Percentiles rank a stretch among this genome's conserved stretches.
Evolutionary conservation across 2,888 invertebrate species (phyloP).

Genomic region (Rotaria macrura): DNA sequence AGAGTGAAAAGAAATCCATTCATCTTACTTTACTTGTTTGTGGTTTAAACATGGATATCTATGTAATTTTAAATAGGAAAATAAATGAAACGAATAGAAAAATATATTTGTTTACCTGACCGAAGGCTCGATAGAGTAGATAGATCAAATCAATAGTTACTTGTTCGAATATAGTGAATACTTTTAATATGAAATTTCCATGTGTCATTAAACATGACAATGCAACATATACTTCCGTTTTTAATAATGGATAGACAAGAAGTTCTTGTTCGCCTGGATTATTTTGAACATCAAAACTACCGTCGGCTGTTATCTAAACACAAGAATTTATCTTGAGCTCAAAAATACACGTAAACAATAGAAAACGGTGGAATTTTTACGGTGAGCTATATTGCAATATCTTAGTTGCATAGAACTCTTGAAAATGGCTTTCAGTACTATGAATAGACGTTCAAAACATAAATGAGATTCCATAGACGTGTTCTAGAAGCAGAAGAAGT

Average conservation of each 20-base stretch:
- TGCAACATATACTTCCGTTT: conserved; percentile 70
- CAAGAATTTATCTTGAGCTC: background rate
- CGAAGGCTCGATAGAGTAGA: conserved; percentile 65
- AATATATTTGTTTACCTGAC: conserved; percentile 42
- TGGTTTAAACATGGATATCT: conserved; percentile 5
- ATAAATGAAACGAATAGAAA: background rate
- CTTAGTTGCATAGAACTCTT: too few species aligned
- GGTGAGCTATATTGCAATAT: too few species aligned
- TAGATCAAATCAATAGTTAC: conserved; percentile 69
- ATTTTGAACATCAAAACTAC: conserved; percentile 75
- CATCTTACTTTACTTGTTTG: background rate
- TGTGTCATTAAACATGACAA: conserved; percentile 61
- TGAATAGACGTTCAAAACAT: too few species aligned
- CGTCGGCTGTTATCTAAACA: conserved; percentile 71
- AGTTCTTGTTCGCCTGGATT: conserved; percentile 76
- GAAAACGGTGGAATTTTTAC: too few species aligned
- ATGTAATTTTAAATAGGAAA: background rate
- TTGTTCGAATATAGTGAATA: conserved; percentile 78
- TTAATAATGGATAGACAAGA: conserved; percentile 66
- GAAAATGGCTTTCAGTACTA: too few species aligned
- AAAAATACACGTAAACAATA: background rate
- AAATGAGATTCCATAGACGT: too few species aligned
- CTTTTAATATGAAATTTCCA: conserved; percentile 72
- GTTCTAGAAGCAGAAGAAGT: too few species aligned
- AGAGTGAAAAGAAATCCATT: background rate